phyloP scores from a whole-genome alignment of 2,888 invertebrate genomes.

The Drosophila siamana region DNA sequence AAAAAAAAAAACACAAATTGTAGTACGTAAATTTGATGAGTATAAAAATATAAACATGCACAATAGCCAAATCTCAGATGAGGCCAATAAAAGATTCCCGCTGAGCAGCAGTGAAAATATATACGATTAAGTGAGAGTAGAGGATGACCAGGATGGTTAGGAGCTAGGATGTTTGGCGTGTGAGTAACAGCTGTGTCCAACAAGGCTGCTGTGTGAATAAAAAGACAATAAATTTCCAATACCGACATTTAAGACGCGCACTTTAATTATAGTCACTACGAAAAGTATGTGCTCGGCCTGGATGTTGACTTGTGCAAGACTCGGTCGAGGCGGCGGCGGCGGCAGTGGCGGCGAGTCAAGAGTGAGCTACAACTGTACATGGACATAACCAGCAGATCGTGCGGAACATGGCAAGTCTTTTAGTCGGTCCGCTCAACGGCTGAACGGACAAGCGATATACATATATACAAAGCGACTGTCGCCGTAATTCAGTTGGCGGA shows the following conservation, averaged over 20 bases:
- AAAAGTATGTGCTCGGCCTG: constrained; percentile 40
- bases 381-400: constrained; percentile 54
- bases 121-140: neutral
- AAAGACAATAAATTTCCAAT: constrained; percentile 77
- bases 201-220: constrained; percentile 62
- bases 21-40: neutral
- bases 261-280: constrained; percentile 75
- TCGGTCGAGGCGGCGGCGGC: neutral
- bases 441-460: constrained; percentile 31
- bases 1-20: neutral
- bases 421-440: neutral
- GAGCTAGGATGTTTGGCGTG: neutral
- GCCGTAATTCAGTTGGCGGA: constrained; percentile 62
- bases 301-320: constrained; percentile 39
- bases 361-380: constrained; percentile 47
- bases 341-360: too few species aligned
- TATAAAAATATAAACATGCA: constrained; percentile 8
- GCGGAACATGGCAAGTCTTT: constrained; percentile 55
- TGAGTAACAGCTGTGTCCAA: constrained; percentile 15
- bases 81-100: constrained; percentile 5
- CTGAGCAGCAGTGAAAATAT: neutral
- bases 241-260: constrained; percentile 78
- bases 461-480: constrained; percentile 65
- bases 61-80: constrained; percentile 1
- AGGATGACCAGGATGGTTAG: neutral